phyloP scores from a whole-genome alignment of 2,113 vertebrate species.

The Alethe diademata region DNA sequence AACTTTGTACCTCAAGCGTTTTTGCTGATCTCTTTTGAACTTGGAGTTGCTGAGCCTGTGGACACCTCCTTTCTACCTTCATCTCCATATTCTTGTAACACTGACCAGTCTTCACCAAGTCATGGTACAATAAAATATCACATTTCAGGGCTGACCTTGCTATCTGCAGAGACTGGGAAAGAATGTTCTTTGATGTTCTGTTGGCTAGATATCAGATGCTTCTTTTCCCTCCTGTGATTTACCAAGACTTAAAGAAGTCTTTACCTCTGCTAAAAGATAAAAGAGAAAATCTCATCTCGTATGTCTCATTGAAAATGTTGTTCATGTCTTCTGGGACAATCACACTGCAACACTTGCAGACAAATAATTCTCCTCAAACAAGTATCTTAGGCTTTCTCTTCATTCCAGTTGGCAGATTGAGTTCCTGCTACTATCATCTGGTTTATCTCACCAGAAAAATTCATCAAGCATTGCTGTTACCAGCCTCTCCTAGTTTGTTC shows the following conservation, averaged over 20 bases:
- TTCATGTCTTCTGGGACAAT: background rate
- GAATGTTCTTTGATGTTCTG: constrained; percentile 31
- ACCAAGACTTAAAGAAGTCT: background rate
- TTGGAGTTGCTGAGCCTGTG: background rate
- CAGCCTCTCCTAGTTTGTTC: background rate
- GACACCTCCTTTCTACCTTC: background rate
- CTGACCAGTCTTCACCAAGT: background rate
- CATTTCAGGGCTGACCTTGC: background rate
- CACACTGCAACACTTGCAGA: background rate
- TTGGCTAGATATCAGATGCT: background rate
- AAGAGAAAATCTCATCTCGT: background rate
- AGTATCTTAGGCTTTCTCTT: background rate
- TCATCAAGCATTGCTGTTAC: background rate
- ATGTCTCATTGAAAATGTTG: background rate
- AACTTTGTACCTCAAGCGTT: background rate
- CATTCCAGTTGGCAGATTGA: background rate
- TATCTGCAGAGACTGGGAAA: background rate
- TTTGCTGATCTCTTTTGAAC: background rate
- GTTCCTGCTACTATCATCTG: background rate
- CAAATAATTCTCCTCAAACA: background rate
- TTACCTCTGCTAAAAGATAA: background rate
- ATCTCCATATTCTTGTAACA: background rate
- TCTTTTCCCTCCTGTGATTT: background rate
- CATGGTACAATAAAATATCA: background rate
- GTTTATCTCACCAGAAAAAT: background rate